A percentile compares a stretch with the other conserved stretches of the same genome.
phyloP scores from a whole-genome alignment of 2,797 vertebrate genomes.

The Amphiprion clarkii region DNA sequence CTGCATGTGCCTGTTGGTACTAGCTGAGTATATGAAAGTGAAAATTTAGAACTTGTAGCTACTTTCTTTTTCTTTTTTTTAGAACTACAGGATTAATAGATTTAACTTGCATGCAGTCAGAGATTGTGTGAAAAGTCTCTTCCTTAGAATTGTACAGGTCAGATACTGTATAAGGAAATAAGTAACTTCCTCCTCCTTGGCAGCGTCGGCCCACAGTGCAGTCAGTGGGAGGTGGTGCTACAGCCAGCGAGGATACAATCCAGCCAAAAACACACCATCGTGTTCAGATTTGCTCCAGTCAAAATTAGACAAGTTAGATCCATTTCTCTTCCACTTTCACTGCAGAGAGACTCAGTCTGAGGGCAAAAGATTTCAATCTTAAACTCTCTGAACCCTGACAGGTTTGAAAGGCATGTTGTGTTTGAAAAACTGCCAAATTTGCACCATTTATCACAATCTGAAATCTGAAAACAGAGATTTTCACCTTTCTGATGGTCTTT shows the following conservation, averaged over 20 bases:
- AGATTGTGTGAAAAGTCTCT: not conserved
- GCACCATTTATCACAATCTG: too few species aligned
- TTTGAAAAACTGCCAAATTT: too few species aligned
- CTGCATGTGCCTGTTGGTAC: too few species aligned
- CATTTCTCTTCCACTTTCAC: not conserved
- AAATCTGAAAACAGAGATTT: too few species aligned
- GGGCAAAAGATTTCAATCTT: not conserved
- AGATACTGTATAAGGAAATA: not conserved
- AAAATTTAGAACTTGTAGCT: too few species aligned
- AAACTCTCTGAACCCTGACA: too few species aligned
- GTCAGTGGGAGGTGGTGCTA: conserved; percentile 27
- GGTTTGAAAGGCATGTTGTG: too few species aligned
- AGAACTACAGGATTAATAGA: not conserved
- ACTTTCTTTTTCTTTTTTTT: too few species aligned
- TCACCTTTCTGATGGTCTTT: too few species aligned
- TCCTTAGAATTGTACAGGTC: not conserved
- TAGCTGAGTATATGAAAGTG: too few species aligned
- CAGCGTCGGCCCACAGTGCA: conserved; percentile 10
- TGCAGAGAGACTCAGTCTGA: not conserved
- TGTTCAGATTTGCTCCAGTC: conserved; percentile 70
- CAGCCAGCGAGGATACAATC: not conserved
- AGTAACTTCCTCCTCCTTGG: not conserved
- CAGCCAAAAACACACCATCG: conserved; percentile 15
- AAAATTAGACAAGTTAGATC: conserved; percentile 27
- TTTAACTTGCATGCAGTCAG: not conserved